Evolutionary conservation across 2,797 vertebrate species (phyloP).

Genomic region (Microctenopoma lineatum): DNA sequence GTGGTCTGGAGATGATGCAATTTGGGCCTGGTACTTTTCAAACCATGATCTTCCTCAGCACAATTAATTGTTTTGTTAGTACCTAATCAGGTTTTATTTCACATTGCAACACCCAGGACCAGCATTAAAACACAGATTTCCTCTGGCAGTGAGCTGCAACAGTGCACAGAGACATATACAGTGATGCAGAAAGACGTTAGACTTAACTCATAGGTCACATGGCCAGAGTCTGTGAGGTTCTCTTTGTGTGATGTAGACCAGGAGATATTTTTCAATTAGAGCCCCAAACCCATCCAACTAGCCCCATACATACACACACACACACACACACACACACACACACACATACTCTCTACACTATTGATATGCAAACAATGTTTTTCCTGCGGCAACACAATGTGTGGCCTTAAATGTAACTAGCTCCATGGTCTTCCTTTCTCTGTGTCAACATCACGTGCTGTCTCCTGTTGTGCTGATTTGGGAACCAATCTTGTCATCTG

Average conservation of each 20-base stretch:
- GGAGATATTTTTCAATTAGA: constrained; percentile 70
- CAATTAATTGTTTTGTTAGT: background rate
- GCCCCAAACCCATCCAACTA: constrained; percentile 16
- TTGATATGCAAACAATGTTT: constrained; percentile 81
- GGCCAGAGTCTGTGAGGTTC: constrained; percentile 13
- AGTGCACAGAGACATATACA: background rate
- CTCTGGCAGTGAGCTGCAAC: background rate
- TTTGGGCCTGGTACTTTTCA: too few species aligned
- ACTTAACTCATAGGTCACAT: constrained; percentile 34
- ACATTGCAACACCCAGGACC: constrained; percentile 3
- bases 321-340: constrained; percentile 32
- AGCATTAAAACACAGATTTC: constrained; percentile 10
- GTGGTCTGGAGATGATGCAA: too few species aligned
- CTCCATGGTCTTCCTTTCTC: constrained; percentile 61
- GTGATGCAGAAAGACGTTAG: constrained; percentile 11
- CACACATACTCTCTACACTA: constrained; percentile 36
- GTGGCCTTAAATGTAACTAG: constrained; percentile 72
- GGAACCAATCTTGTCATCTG: constrained; percentile 72
- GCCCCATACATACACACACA: constrained; percentile 31
- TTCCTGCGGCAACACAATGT: constrained; percentile 78
- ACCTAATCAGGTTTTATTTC: constrained; percentile 46
- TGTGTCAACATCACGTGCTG: constrained; percentile 70
- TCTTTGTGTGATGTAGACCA: constrained; percentile 47
- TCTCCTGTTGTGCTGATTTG: constrained; percentile 77
- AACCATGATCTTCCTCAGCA: too few species aligned